Evolutionary conservation across 2,888 invertebrate genomes (phyloP), one percentile per base, ranked within the genome.

Genomic region (Carpatolechia fugitivella): DNA sequence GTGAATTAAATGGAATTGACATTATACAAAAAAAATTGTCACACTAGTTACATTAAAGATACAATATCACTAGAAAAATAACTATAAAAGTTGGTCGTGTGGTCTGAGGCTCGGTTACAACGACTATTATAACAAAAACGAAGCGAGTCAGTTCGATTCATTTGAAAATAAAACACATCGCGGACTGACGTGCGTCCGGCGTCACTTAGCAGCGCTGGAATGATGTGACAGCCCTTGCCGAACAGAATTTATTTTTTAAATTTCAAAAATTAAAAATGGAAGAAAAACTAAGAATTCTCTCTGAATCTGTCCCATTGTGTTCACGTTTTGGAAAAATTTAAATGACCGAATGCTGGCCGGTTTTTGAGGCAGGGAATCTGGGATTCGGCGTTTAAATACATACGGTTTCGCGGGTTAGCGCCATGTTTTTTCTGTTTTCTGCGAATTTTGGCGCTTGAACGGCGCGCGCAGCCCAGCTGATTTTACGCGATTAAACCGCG

Each of bases 401-500:
- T 86, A 86, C 81, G 72, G 81, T 78, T 85, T 89, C 88, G 86
- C 88, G 83, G 87, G 81, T 89, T 87, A 89, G 90, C 90, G 89
- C 89, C 89, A 88, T 89, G 87, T 89, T 89, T 90, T 88, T 87
- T 88, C 86, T 80, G 82, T 87, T 90, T 88, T 88, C 85, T 85
- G 82, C 79, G 80, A 86, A 86, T 88, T 87, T 85, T 79, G 77
- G 77, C 76, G 81, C 79, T 80, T 68, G 75, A 76, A 80, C 77
- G 80, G 74, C 70, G 74, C 75, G 74, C 75, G 76, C 80, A 76
- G 76, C 81, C n/a, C n/a, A n/a, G n/a, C 79, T 80, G 87, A 88
- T 87, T 87, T 84, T 81, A 83, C 68, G 67, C 83, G 86, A 86
- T 85, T 85, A 82, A 79, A 75, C 79, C 76, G 76, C 72, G 86